Percentiles rank a stretch among this genome's conserved stretches.
phyloP scores from a whole-genome alignment of 2,888 invertebrate genomes.

The Brachynemurus nebulosus region DNA sequence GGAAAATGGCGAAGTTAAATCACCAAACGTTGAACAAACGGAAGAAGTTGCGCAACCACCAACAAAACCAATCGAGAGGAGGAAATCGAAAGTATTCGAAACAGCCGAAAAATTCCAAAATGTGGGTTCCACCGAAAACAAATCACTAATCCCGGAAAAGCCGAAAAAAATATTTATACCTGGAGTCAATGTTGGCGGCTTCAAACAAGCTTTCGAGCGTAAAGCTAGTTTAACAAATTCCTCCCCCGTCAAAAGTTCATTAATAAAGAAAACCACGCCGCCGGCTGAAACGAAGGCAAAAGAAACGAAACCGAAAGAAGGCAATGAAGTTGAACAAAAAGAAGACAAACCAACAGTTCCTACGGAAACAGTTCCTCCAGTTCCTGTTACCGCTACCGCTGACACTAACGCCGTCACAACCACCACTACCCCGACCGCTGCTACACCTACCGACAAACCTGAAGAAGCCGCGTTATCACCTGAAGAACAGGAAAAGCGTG shows the following conservation, averaged over 20 bases:
- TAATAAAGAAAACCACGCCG: slow-evolving; percentile 27
- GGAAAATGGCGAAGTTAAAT: slow-evolving; percentile 19
- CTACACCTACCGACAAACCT: slow-evolving; percentile 13
- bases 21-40: slow-evolving; percentile 15
- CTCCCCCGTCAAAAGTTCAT: slow-evolving; percentile 27
- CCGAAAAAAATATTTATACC: slow-evolving; percentile 72
- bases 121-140: slow-evolving; percentile 29
- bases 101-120: slow-evolving; percentile 56
- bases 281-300: slow-evolving; percentile 21
- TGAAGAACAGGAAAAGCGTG: slow-evolving; percentile 35
- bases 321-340: slow-evolving; percentile 10
- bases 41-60: slow-evolving; percentile 23
- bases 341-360: slow-evolving; percentile 1
- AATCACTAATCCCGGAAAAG: slow-evolving; percentile 33
- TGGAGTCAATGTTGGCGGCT: slow-evolving; percentile 70
- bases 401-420: slow-evolving; percentile 12
- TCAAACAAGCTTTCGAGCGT: slow-evolving; percentile 73
- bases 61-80: slow-evolving; percentile 38
- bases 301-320: background rate
- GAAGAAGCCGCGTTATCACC: slow-evolving; percentile 24
- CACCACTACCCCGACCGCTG: background rate
- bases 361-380: slow-evolving; percentile 1
- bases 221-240: slow-evolving; percentile 48
- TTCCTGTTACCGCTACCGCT: slow-evolving; percentile 1
- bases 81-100: slow-evolving; percentile 54